Evolutionary conservation across 2,888 invertebrate species (phyloP).

Genomic region (Esperia sulphurella): DNA sequence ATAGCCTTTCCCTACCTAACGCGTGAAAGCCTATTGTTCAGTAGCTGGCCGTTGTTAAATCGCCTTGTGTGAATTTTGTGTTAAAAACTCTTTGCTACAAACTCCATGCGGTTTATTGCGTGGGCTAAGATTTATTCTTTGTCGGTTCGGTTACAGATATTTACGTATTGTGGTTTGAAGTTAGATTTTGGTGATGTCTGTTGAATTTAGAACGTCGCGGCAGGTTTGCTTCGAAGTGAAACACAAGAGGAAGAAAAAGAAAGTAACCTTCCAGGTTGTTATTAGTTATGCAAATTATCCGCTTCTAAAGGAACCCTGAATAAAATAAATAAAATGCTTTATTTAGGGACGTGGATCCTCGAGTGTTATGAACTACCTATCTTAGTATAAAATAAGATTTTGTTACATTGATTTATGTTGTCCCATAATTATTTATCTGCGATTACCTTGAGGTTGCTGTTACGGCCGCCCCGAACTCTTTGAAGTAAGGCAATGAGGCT

Average conservation of each 20-base stretch:
- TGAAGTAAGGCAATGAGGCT: too few relatives aligned
- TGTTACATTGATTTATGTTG: too few relatives aligned
- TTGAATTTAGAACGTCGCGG: slow-evolving; percentile 51
- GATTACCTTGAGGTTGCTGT: too few relatives aligned
- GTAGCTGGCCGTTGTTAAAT: slow-evolving; percentile 50
- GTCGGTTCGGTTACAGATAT: too few relatives aligned
- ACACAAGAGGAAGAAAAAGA: slow-evolving; percentile 59
- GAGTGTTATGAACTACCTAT: too few relatives aligned
- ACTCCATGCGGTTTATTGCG: slow-evolving; percentile 9
- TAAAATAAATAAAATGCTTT: too few relatives aligned
- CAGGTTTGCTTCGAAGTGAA: slow-evolving; percentile 60
- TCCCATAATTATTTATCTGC: too few relatives aligned
- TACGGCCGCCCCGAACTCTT: too few relatives aligned
- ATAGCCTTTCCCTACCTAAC: slow-evolving; percentile 53
- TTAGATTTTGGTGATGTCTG: slow-evolving; percentile 44
- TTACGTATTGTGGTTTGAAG: slow-evolving; percentile 18
- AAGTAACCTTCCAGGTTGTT: slow-evolving; percentile 70
- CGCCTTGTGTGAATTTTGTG: slow-evolving; percentile 13
- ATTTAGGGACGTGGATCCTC: too few relatives aligned
- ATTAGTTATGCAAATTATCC: too few relatives aligned
- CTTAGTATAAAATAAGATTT: too few relatives aligned
- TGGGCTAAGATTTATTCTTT: background rate
- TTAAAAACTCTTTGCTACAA: too few relatives aligned
- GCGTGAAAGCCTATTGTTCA: slow-evolving; percentile 38
- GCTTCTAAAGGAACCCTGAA: background rate